Conservation (phyloP, 1,140 invertebrate genomes). For the Spodoptera litura region DNA sequence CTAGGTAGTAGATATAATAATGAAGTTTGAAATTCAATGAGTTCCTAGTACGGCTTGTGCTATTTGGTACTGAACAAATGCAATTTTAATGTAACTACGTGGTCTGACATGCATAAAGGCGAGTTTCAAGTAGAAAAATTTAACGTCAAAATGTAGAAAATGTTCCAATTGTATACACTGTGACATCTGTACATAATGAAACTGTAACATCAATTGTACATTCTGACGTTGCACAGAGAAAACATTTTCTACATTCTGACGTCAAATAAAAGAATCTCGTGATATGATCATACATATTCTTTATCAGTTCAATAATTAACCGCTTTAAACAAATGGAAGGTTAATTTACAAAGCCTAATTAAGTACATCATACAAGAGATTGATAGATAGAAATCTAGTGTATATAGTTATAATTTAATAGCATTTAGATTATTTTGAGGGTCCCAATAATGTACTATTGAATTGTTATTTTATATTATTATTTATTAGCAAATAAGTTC, state of each 20-base stretch:
- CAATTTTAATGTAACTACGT: conserved; percentile 76
- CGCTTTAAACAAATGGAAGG: conserved; percentile 75
- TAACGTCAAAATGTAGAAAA: conserved; percentile 11
- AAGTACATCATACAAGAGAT: conserved; percentile 75
- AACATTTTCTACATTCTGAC: background rate
- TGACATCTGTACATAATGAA: background rate
- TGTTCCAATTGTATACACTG: background rate
- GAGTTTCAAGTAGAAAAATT: conserved; percentile 22
- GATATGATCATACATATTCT: conserved; percentile 48
- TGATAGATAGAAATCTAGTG: conserved; percentile 82
- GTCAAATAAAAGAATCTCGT: conserved; percentile 24
- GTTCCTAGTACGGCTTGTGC: conserved; percentile 73
- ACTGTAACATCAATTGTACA: too few species aligned
- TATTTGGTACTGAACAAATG: conserved; percentile 81
- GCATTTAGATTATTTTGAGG: conserved; percentile 37
- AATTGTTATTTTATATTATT: background rate
- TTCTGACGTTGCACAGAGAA: background rate
- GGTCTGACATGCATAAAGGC: conserved; percentile 51
- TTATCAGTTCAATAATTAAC: conserved; percentile 54
- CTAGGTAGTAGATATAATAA: conserved; percentile 45
- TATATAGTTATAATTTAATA: conserved; percentile 51
- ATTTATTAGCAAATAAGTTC: background rate
- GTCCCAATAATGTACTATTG: conserved; percentile 15
- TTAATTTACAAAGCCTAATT: conserved; percentile 78
- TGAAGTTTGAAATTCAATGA: conserved; percentile 56